A percentile compares a stretch with the other conserved stretches of the same genome.
These are phyloP conservation scores for Sceliomorpha sp. DNA, from an alignment of 2,888 invertebrate species.

Conservation along the genomic window DNA sequence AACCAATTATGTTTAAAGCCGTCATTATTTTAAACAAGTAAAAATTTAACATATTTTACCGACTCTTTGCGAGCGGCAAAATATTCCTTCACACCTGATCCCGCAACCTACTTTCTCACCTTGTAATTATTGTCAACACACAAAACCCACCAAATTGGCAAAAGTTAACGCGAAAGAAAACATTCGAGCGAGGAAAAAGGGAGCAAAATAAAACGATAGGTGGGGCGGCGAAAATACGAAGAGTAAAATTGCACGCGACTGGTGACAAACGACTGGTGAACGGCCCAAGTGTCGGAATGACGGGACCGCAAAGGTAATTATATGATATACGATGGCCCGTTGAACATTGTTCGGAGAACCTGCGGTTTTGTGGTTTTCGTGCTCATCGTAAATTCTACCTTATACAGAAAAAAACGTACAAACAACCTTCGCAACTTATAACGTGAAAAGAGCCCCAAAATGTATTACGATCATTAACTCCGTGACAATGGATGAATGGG, in stretches of 20 bases:
- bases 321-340: constrained; percentile 75
- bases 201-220: no score
- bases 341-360: constrained; percentile 74
- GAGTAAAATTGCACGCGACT: constrained; percentile 51
- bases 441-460: constrained; percentile 15
- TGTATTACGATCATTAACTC: constrained; percentile 40
- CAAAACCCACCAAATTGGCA: no score
- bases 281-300: constrained; percentile 75
- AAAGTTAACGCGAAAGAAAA: no score
- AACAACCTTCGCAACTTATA: constrained; percentile 26
- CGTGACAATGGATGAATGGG: constrained; percentile 28
- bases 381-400: constrained; percentile 47
- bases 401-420: constrained; percentile 39
- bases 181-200: no score
- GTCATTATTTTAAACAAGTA: no score
- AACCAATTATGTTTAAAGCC: no score
- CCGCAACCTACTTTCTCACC: no score
- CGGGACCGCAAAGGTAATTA: constrained; percentile 78
- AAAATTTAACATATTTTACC: no score
- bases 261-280: constrained; percentile 77
- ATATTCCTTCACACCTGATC: no score
- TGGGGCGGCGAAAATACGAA: constrained; percentile 19
- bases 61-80: no score
- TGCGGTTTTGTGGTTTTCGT: constrained; percentile 79
- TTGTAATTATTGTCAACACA: no score